phyloP scores from a whole-genome alignment of 2,797 vertebrate species.

The Podarcis siculus region DNA sequence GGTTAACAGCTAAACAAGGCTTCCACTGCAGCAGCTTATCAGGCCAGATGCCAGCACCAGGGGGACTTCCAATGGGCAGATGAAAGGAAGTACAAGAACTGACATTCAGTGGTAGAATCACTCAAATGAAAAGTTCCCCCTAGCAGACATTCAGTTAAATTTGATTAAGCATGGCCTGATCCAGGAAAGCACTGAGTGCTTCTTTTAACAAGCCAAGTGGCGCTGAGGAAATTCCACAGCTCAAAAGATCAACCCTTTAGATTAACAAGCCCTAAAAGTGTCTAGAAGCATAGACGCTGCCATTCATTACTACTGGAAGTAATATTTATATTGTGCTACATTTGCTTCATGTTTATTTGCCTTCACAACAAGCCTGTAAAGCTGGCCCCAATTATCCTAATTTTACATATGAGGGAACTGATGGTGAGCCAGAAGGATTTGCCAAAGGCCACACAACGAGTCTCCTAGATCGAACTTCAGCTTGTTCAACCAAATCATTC shows the following conservation, averaged over 20 bases:
- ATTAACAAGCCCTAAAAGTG: background rate
- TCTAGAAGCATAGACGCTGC: background rate
- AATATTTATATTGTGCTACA: background rate
- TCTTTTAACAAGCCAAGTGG: background rate
- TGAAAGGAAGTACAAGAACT: background rate
- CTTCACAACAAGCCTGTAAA: background rate
- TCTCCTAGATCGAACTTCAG: slow-evolving; percentile 28
- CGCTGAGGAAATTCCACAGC: background rate
- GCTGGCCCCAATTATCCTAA: background rate
- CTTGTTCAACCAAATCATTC: background rate
- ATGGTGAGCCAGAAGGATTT: background rate
- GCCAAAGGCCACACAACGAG: background rate
- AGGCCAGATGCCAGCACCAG: background rate
- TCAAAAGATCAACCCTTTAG: background rate
- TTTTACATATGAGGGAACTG: background rate
- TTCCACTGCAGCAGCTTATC: background rate
- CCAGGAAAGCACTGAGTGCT: background rate
- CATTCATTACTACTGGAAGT: background rate
- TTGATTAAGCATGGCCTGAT: background rate
- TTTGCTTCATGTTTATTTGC: background rate
- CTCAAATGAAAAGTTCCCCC: background rate
- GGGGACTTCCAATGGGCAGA: background rate
- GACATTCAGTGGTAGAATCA: background rate
- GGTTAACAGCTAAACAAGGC: slow-evolving; percentile 2
- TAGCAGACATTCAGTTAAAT: background rate